A percentile compares a stretch with the other conserved stretches of the same genome.
Conservation (phyloP, 2,888 invertebrate genomes). For the Ditula angustiorana region DNA sequence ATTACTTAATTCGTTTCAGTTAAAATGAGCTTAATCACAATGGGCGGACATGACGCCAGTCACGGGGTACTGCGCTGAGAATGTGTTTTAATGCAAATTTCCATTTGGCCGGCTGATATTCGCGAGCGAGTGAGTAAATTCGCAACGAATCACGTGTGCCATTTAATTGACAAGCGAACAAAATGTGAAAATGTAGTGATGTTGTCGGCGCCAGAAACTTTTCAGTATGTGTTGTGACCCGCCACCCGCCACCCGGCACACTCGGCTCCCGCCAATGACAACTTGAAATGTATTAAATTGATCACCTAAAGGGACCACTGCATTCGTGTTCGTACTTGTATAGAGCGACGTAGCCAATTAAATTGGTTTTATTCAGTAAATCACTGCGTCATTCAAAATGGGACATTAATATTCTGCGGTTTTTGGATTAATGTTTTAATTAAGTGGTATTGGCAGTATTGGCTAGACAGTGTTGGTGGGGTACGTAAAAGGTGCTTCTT, state of each 20-base stretch:
- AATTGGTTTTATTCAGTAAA: slow-evolving; percentile 68
- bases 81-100: slow-evolving; percentile 80
- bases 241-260: slow-evolving; percentile 39
- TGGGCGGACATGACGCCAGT: slow-evolving; percentile 42
- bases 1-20: slow-evolving; percentile 37
- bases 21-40: slow-evolving; percentile 40
- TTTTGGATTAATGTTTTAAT: slow-evolving; percentile 66
- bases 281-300: slow-evolving; percentile 64
- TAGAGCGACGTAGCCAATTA: slow-evolving; percentile 69
- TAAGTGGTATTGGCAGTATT: slow-evolving; percentile 34
- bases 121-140: slow-evolving; percentile 75
- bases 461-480: slow-evolving; percentile 4
- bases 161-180: slow-evolving; percentile 81
- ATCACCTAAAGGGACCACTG: slow-evolving; percentile 57
- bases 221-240: slow-evolving; percentile 53
- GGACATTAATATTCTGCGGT: slow-evolving; percentile 74
- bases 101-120: slow-evolving; percentile 76
- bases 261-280: slow-evolving; percentile 55
- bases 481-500: slow-evolving; percentile 16
- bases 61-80: slow-evolving; percentile 48
- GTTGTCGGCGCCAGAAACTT: slow-evolving; percentile 62
- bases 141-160: slow-evolving; percentile 75
- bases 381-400: slow-evolving; percentile 61
- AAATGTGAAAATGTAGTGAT: slow-evolving; percentile 70
- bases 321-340: slow-evolving; percentile 54